A percentile compares a stretch with the other conserved stretches of the same genome.
These are phyloP conservation scores for Meiosimyza platycephala DNA, from an alignment of 2,888 invertebrate species.

Conservation along the genomic window DNA sequence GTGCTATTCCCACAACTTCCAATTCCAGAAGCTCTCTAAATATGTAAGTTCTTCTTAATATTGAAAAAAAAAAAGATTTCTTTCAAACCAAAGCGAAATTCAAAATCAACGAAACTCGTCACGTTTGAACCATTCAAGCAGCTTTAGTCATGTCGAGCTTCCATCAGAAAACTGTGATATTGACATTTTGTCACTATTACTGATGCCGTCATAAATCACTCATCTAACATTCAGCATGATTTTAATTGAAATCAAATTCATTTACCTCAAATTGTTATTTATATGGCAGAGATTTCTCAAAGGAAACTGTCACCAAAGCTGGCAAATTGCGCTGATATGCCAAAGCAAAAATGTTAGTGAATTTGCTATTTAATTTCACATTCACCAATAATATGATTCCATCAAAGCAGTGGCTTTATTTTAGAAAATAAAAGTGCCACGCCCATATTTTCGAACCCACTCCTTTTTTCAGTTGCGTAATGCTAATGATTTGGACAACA, in stretches of 20 bases:
- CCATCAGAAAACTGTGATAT: neutral
- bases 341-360: neutral
- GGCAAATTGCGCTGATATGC: neutral
- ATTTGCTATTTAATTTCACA: too few relatives aligned
- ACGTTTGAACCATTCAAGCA: slow-evolving; percentile 11
- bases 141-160: neutral
- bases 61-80: neutral
- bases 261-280: neutral
- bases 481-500: too few relatives aligned
- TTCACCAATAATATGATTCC: too few relatives aligned
- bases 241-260: slow-evolving; percentile 8
- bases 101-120: slow-evolving; percentile 4
- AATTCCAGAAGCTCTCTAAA: slow-evolving; percentile 13
- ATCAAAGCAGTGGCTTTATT: too few relatives aligned
- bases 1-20: neutral
- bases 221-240: neutral
- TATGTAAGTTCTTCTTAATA: neutral
- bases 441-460: too few relatives aligned
- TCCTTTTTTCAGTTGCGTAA: too few relatives aligned
- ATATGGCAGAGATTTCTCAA: neutral
- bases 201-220: slow-evolving; percentile 19
- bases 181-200: neutral
- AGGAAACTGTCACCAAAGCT: slow-evolving; percentile 13
- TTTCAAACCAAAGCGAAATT: neutral
- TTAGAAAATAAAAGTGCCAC: too few relatives aligned